Evolutionary conservation across 2,797 vertebrate genomes (phyloP).

Genomic region (Notoglanidium macrostoma): DNA sequence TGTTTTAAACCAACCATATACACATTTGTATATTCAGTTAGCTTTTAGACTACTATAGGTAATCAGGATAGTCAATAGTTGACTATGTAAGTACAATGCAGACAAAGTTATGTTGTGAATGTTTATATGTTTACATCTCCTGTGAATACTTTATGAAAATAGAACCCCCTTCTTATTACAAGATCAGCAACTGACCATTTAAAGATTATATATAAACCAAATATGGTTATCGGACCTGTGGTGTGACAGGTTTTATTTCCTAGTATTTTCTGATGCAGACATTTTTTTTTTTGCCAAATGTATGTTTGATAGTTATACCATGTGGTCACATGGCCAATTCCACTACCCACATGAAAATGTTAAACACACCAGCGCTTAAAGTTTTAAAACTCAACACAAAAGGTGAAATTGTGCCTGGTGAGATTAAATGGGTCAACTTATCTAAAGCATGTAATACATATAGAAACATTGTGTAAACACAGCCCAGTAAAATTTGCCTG

Average conservation of each 20-base stretch:
- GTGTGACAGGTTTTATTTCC: not conserved
- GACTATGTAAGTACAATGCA: not conserved
- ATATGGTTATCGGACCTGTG: not conserved
- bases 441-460: not conserved
- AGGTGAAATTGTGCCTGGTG: too few relatives aligned
- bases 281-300: not conserved
- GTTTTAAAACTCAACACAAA: too few relatives aligned
- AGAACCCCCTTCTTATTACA: not conserved
- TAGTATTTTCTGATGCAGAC: not conserved
- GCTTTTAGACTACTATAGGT: not conserved
- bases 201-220: not conserved
- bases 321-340: not conserved
- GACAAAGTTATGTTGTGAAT: not conserved
- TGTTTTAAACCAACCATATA: not conserved
- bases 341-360: slow-evolving; percentile 6
- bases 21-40: not conserved
- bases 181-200: not conserved
- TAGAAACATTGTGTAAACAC: not conserved
- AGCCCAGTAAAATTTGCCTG: not conserved
- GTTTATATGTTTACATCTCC: not conserved
- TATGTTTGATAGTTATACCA: not conserved
- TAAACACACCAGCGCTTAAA: too few relatives aligned
- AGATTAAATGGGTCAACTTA: not conserved
- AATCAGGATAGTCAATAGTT: not conserved
- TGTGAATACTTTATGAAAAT: not conserved